These are phyloP conservation scores for Gallinago jamesoni DNA, from an alignment of 2,113 vertebrate genomes.

Conservation along the genomic window DNA sequence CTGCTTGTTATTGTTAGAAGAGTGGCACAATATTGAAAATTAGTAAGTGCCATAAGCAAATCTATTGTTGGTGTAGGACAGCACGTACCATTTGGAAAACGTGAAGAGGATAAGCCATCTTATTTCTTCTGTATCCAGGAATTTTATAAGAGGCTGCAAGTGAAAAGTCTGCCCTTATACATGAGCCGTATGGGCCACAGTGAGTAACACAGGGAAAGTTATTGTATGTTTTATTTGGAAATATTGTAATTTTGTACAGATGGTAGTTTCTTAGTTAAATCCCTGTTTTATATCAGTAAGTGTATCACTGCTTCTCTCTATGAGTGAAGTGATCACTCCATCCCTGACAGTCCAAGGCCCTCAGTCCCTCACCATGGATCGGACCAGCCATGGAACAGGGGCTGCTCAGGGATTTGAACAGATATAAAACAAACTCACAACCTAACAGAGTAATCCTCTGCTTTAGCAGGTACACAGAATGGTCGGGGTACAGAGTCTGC, in stretches of 20 bases:
- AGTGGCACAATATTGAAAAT: conserved; percentile 59
- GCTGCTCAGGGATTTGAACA: background rate
- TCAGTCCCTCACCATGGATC: background rate
- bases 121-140: background rate
- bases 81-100: background rate
- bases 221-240: background rate
- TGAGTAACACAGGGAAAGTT: background rate
- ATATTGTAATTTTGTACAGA: background rate
- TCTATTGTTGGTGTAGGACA: conserved; percentile 43
- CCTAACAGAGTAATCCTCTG: background rate
- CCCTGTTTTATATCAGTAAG: no score
- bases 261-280: background rate
- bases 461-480: background rate
- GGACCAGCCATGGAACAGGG: rapidly evolving
- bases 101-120: background rate
- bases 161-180: background rate
- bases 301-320: no score
- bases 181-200: background rate
- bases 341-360: no score
- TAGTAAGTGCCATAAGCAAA: conserved; percentile 54
- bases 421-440: background rate
- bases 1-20: conserved; percentile 58
- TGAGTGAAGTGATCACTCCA: no score
- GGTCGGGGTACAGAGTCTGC: background rate
- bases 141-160: conserved; percentile 3